Conservation (phyloP, 2,797 vertebrate species). For the Otus scops region DNA sequence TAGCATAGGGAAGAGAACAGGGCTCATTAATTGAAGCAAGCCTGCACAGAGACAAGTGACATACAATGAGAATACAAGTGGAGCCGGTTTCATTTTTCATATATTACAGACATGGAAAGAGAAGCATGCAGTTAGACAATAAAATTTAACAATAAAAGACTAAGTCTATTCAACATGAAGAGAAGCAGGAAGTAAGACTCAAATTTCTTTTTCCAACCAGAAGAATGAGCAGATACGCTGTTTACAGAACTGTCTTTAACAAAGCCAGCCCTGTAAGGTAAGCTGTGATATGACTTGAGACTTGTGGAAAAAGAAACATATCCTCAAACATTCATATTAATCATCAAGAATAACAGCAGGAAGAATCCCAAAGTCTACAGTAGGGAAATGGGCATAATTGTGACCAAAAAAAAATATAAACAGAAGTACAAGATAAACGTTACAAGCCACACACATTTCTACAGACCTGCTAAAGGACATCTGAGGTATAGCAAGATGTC, state of each 20-base stretch:
- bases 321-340: neutral
- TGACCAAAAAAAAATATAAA: neutral
- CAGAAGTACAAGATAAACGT: neutral
- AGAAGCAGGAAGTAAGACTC: constrained; percentile 54
- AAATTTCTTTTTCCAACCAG: constrained; percentile 22
- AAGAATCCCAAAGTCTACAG: neutral
- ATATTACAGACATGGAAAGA: neutral
- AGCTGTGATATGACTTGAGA: neutral
- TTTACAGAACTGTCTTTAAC: neutral
- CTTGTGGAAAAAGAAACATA: neutral
- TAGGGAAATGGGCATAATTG: fast-evolving
- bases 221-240: neutral
- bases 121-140: constrained; percentile 3
- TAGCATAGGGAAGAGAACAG: neutral
- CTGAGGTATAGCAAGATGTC: fast-evolving
- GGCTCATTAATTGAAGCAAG: constrained; percentile 23
- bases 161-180: constrained; percentile 17
- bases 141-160: constrained; percentile 12
- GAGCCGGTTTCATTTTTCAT: neutral
- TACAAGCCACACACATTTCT: neutral
- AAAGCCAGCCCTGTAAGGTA: neutral
- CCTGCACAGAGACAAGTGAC: neutral
- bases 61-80: neutral
- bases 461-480: neutral
- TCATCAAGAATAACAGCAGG: neutral